Evolutionary conservation across 64 coral and sea anemone genomes (phyloP).

Genomic region (Hydrozoanthus tunicans): DNA sequence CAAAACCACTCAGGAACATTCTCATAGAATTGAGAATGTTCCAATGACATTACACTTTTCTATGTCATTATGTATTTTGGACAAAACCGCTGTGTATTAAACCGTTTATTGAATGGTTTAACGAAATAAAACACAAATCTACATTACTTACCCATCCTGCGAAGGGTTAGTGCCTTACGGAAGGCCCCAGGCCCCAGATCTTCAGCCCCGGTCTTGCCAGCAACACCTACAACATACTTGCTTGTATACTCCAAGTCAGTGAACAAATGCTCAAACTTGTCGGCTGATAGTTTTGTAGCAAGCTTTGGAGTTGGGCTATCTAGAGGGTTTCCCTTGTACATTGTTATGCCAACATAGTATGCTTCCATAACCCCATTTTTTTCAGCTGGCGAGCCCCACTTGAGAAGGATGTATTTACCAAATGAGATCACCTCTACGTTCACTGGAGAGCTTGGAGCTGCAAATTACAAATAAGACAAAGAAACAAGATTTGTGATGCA

Average conservation of each 20-base stretch:
- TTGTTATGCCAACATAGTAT: not conserved
- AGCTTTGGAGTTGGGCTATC: not conserved
- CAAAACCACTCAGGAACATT: too few relatives aligned
- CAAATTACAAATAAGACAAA: not conserved
- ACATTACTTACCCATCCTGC: not conserved
- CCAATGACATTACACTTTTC: too few relatives aligned
- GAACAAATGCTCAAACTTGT: slow-evolving; percentile 27
- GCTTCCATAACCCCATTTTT: slow-evolving; percentile 20
- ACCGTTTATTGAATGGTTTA: not conserved
- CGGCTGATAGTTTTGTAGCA: not conserved
- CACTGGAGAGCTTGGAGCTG: slow-evolving; percentile 24
- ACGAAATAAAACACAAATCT: not conserved
- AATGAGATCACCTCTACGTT: not conserved
- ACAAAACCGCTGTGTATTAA: not conserved
- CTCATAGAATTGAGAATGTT: too few relatives aligned
- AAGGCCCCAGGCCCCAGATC: not conserved
- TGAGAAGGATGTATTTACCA: slow-evolving; percentile 24
- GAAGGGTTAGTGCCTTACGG: not conserved
- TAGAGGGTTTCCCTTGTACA: not conserved
- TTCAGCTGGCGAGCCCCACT: not conserved
- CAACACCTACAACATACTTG: slow-evolving; percentile 24
- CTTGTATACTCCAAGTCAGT: slow-evolving; percentile 2
- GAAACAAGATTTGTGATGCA: not conserved
- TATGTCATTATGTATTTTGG: too few relatives aligned
- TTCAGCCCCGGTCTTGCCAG: slow-evolving; percentile 24